phyloP scores from a whole-genome alignment of 2,888 invertebrate genomes.

The Chelonus formosanus region DNA sequence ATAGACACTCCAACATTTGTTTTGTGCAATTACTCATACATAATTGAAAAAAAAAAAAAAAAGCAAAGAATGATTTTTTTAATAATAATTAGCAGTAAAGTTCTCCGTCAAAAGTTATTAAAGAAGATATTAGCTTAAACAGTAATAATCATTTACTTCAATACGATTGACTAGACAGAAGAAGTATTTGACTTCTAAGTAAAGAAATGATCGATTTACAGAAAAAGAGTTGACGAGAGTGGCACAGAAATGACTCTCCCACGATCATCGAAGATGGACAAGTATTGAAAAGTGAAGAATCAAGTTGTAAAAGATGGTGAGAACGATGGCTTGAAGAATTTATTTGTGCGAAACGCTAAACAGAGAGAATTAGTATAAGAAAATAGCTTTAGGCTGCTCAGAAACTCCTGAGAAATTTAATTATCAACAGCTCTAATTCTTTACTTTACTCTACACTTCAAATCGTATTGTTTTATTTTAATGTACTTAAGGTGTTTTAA shows the following conservation, averaged over 20 bases:
- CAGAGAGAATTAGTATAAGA: background rate
- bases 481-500: no score
- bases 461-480: no score
- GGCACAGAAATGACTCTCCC: slow-evolving; percentile 50
- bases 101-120: no score
- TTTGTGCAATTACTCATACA: no score
- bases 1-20: no score
- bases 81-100: no score
- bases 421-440: slow-evolving; percentile 22
- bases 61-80: no score
- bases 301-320: slow-evolving; percentile 18
- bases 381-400: background rate
- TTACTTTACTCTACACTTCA: no score
- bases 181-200: background rate
- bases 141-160: no score
- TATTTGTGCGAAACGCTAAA: slow-evolving; percentile 38
- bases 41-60: no score
- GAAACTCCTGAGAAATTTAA: slow-evolving; percentile 9
- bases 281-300: slow-evolving; percentile 29
- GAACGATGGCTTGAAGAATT: slow-evolving; percentile 29
- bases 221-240: slow-evolving; percentile 35
- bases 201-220: no score
- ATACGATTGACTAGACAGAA: background rate
- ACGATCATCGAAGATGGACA: slow-evolving; percentile 44
- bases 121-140: no score